Evolutionary conservation across 2,888 invertebrate genomes (phyloP), one percentile per base, ranked within the genome.

Genomic region (Papilio elwesi): DNA sequence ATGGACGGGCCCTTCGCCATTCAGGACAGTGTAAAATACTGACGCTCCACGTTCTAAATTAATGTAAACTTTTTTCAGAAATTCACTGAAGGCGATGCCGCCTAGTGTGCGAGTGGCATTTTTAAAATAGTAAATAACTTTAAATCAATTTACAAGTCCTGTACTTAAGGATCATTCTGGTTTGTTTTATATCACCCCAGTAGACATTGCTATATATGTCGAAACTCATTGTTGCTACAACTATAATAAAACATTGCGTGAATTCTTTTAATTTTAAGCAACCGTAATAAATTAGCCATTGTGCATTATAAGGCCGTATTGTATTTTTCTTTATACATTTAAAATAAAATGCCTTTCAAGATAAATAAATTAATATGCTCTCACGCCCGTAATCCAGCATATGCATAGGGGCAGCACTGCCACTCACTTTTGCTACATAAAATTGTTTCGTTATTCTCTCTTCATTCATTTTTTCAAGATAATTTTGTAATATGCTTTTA

Each of bases 271-370:
- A 81, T 79, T 81, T 84, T 82, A 78, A 82, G 78, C 70, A 82
- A 87, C 88, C 87, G 87, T 90, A 89, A 92, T 92, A 93, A 92
- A 92, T 92, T 90, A 82, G 63, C 76, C 74, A 83, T 83, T 80
- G 83, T 80, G 79, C 79, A 81, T 83, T 82, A 78, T 79, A 70
- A 77, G 78, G 77, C 80, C 75, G 82, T 74, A 76, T 76, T 78
- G 80, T 82, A 79, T 79, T 77, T 78, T 80, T 83, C 87, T 86
- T 89, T 87, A 86, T 85, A 71, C 77, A 71, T 70, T 78, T 38
- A 59, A 36, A 63, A 71, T 77, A 78, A 82, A 76, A 76, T 79
- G 78, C 78, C 70, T 82, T 80, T 80, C 82, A 83, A 26, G 79
- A 83, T 82, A 82, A 79, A n/a, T n/a, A n/a, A n/a, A n/a, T n/a